phyloP scores from a whole-genome alignment of 2,797 vertebrate species.

The Heterohyrax brucei region DNA sequence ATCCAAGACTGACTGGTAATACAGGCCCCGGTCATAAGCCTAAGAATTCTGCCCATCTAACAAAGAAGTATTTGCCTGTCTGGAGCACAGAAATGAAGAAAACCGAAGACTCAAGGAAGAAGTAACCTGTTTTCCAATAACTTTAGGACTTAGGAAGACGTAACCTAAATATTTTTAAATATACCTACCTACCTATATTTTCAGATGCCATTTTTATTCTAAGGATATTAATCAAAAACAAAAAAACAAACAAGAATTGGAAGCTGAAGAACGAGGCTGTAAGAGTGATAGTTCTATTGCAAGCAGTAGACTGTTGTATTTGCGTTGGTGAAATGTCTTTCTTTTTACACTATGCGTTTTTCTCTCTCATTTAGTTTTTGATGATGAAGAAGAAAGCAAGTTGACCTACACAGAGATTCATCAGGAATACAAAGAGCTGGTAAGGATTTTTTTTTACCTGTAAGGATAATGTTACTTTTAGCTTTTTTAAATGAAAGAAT shows the following conservation, averaged over 20 bases:
- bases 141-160: not conserved
- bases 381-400: conserved; percentile 99
- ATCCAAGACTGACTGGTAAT: not conserved
- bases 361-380: conserved; percentile 94
- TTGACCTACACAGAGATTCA: conserved; percentile 98
- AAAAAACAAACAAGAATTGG: not conserved
- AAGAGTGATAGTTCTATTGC: conserved; percentile 26
- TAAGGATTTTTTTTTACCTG: conserved; percentile 90
- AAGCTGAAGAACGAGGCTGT: conserved; percentile 25
- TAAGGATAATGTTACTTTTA: conserved; percentile 50
- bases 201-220: not conserved
- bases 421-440: conserved; percentile 97
- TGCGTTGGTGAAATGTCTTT: conserved; percentile 60
- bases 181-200: not conserved
- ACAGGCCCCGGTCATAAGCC: not conserved
- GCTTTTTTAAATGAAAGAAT: conserved; percentile 25
- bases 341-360: conserved; percentile 56
- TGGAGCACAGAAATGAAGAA: no score
- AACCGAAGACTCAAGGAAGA: no score
- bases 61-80: not conserved
- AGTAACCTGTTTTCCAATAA: not conserved
- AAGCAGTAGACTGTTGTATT: conserved; percentile 53
- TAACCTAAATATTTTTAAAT: not conserved
- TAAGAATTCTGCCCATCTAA: not conserved
- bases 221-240: not conserved